Evolutionary conservation across 2,888 invertebrate genomes (phyloP), one percentile per base, ranked within the genome.

Genomic region (Trachelus troglodyta): DNA sequence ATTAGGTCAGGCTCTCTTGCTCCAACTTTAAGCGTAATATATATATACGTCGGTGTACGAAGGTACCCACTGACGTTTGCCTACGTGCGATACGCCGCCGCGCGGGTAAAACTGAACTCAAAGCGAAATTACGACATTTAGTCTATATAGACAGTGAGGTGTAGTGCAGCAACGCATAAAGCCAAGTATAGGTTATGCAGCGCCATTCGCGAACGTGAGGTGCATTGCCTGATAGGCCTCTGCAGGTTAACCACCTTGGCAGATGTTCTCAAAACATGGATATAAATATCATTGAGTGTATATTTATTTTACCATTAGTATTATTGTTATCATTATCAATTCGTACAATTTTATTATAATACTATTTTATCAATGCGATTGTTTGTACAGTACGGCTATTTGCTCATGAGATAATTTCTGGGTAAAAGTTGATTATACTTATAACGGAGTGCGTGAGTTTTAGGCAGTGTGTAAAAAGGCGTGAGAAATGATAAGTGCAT

Each of bases 1-100:
- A 91, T 91, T 91, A 91, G 91, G 91, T 91, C 91, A 91, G 90
- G 87, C 88, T 83, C 83, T 85, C 84, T 85, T 84, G 83, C 83
- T 81, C 83, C 77, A 83, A 80, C 34, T 75, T 56, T 33, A 31
- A 15, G 33, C 37, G 37, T 15, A 23, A 23, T 56, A 56, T 56
- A 56, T 40, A 56, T n/a, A 76, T 73, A 69, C 56, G 15, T 34
- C n/a, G 23, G 23, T 56, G 2, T 56, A 56, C 56, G 23, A 56
- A 56, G 56, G 56, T 56, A 56, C 23, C 56, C 56, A 79, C 78
- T 77, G 81, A 79, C 79, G 79, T 79, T 82, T 76, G 76, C 80
- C 77, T 69, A 75, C 74, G 31, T 77, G 74, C 80, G 81, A 81
- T 84, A 79, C 79, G 76, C 75, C 79, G 56, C 81, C 75, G 79